Evolutionary conservation across 2,888 invertebrate genomes (phyloP).

Genomic region (Cantharis flavilabris): DNA sequence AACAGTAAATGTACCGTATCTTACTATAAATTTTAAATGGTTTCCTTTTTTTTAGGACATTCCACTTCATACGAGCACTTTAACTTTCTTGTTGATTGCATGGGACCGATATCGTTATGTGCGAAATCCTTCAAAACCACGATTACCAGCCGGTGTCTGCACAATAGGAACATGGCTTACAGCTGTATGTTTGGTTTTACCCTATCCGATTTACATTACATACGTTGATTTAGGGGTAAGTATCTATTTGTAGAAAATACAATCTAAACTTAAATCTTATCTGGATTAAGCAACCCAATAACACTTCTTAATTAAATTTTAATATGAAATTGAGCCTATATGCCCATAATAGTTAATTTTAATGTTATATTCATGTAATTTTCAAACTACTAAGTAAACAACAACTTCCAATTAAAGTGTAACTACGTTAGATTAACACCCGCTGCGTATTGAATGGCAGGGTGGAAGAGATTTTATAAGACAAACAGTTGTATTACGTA

Average conservation of each 20-base stretch:
- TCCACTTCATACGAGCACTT: slow-evolving; percentile 70
- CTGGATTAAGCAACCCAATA: not conserved
- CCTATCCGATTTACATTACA: slow-evolving; percentile 74
- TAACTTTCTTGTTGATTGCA: slow-evolving; percentile 70
- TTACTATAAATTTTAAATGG: not conserved
- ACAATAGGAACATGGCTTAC: slow-evolving; percentile 73
- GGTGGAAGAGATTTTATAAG: not conserved
- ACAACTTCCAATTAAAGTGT: not conserved
- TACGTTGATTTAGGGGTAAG: slow-evolving; percentile 72
- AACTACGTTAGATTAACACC: not conserved
- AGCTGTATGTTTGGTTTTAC: slow-evolving; percentile 71
- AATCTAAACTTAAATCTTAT: not conserved
- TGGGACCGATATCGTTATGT: slow-evolving; percentile 70
- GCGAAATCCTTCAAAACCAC: slow-evolving; percentile 65
- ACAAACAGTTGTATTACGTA: not conserved
- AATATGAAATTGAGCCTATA: not conserved
- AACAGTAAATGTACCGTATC: not conserved
- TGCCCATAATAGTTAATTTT: not conserved
- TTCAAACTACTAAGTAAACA: not conserved
- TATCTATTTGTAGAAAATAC: slow-evolving; percentile 29
- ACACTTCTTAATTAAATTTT: not conserved
- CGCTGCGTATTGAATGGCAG: not conserved
- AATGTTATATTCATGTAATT: not conserved
- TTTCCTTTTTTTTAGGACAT: slow-evolving; percentile 62
- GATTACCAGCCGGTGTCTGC: slow-evolving; percentile 70